Evolutionary conservation across 2,113 vertebrate genomes (phyloP).

Genomic region (Sceloporus tristichus): DNA sequence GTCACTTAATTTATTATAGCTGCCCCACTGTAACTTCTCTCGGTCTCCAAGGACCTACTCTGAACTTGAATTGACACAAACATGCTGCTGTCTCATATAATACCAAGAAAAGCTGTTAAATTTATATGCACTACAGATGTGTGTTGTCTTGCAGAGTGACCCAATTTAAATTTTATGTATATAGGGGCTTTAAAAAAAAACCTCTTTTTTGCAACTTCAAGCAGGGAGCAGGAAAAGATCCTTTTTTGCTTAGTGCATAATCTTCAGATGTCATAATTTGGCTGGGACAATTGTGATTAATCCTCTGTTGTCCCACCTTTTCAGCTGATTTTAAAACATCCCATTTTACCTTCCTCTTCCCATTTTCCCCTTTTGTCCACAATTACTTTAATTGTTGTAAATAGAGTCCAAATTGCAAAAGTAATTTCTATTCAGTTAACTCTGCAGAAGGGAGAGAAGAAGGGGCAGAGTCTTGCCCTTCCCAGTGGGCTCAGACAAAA

Average conservation of each 20-base stretch:
- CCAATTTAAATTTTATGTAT: constrained; percentile 64
- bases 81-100: constrained; percentile 64
- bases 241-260: constrained; percentile 16
- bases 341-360: no score
- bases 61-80: constrained; percentile 71
- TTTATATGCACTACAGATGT: constrained; percentile 70
- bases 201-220: constrained; percentile 12
- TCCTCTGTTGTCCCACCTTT: no score
- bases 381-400: no score
- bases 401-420: no score
- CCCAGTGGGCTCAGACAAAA: no score
- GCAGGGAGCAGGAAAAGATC: constrained; percentile 33
- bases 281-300: no score
- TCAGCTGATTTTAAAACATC: no score
- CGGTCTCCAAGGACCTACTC: constrained; percentile 62
- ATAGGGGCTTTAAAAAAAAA: constrained; percentile 37
- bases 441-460: no score
- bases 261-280: no score
- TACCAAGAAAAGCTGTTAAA: constrained; percentile 70
- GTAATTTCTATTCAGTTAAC: no score
- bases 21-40: constrained; percentile 67
- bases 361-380: no score
- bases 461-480: no score
- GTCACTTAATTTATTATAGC: constrained; percentile 59
- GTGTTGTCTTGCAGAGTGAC: constrained; percentile 63